Evolutionary conservation across 2,888 invertebrate genomes (phyloP).

Genomic region (Ariolimax columbianus): DNA sequence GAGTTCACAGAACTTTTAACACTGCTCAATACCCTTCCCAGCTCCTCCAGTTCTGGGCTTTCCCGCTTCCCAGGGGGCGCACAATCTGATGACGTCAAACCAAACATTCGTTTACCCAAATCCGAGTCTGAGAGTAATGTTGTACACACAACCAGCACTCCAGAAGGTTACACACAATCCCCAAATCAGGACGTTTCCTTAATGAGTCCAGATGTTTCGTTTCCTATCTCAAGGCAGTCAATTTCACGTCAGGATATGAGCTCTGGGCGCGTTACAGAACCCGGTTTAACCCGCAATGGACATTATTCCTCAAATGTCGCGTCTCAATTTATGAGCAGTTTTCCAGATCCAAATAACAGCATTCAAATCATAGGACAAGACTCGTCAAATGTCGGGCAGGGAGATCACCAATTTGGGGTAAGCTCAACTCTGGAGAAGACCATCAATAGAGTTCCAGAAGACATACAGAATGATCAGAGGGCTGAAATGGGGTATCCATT

Average conservation of each 20-base stretch:
- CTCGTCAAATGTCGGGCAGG: background rate
- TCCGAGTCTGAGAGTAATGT: background rate
- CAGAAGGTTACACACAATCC: background rate
- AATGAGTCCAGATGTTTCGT: background rate
- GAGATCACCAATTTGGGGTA: too few relatives aligned
- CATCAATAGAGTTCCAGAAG: too few relatives aligned
- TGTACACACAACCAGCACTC: background rate
- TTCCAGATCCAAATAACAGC: too few relatives aligned
- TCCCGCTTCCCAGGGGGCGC: background rate
- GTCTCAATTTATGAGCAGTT: background rate
- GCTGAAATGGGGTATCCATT: too few relatives aligned
- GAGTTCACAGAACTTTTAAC: constrained; percentile 49
- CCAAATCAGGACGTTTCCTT: background rate
- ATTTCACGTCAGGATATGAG: background rate
- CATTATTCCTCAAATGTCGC: background rate
- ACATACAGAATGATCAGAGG: too few relatives aligned
- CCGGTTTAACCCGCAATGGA: background rate
- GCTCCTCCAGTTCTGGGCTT: constrained; percentile 8
- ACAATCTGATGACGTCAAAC: background rate
- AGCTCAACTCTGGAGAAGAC: too few relatives aligned
- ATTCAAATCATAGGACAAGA: background rate
- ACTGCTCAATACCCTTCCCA: constrained; percentile 33
- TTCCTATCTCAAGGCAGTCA: background rate
- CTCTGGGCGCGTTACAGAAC: background rate
- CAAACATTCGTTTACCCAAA: background rate